Percentiles rank a stretch among this genome's conserved stretches.
phyloP scores from a whole-genome alignment of 2,113 vertebrate species.

The Periophthalmodon schlosseri region DNA sequence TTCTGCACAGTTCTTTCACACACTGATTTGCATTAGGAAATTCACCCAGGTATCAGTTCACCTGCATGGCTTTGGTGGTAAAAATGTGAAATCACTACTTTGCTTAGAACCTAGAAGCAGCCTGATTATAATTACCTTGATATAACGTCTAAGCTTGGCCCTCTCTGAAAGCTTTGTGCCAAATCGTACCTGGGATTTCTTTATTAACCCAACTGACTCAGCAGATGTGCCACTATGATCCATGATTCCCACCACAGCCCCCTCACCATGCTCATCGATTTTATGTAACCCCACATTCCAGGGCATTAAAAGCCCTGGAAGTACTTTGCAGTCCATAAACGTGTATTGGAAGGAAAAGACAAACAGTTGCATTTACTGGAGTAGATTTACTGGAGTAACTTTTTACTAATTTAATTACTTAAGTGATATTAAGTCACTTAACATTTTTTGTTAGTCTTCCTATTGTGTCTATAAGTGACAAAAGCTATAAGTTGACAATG shows the following conservation, averaged over 20 bases:
- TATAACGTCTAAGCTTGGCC: constrained; percentile 10
- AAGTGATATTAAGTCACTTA: too few species aligned
- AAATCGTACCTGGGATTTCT: constrained; percentile 17
- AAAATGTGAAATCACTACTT: background rate
- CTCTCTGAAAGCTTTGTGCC: constrained; percentile 13
- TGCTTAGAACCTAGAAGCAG: background rate
- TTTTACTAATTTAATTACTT: too few species aligned
- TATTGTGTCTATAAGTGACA: too few species aligned
- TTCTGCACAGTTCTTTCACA: too few species aligned
- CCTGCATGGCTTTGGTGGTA: too few species aligned
- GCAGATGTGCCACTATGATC: constrained; percentile 34
- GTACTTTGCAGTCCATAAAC: constrained; percentile 33
- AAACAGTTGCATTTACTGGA: background rate
- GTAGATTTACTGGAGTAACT: too few species aligned
- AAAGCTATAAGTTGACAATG: too few species aligned
- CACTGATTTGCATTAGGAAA: too few species aligned
- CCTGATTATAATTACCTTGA: background rate
- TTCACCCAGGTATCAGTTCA: too few species aligned
- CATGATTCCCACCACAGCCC: constrained; percentile 11
- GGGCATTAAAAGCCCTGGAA: constrained; percentile 12
- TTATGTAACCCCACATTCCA: background rate
- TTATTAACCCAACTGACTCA: constrained; percentile 31
- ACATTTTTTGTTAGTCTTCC: too few species aligned
- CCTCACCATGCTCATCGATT: background rate
- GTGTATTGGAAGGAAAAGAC: constrained; percentile 16